Evolutionary conservation across 2,113 vertebrate species (phyloP).

Genomic region (Rafetus swinhoei): DNA sequence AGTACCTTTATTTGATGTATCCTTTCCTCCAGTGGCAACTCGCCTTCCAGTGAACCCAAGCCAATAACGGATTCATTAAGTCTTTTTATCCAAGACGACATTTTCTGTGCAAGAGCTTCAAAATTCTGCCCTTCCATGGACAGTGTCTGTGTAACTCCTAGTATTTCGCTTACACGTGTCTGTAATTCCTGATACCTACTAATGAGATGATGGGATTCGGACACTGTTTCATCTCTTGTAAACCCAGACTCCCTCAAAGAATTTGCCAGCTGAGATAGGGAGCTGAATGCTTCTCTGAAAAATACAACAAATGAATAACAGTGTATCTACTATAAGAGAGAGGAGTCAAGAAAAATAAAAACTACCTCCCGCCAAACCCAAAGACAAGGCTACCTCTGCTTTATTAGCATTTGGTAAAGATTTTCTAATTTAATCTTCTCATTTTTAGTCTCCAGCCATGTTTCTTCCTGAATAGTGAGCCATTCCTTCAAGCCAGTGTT

Average conservation of each 20-base stretch:
- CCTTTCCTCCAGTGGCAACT: constrained; percentile 66
- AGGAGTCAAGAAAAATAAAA: background rate
- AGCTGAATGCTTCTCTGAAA: constrained; percentile 76
- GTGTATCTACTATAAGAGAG: background rate
- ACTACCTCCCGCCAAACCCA: background rate
- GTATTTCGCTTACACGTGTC: constrained; percentile 44
- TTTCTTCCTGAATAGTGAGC: constrained; percentile 74
- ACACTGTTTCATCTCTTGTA: constrained; percentile 52
- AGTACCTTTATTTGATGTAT: constrained; percentile 78
- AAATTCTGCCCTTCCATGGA: constrained; percentile 55
- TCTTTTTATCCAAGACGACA: constrained; percentile 73
- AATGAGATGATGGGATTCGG: constrained; percentile 53
- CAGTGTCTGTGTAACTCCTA: constrained; percentile 47
- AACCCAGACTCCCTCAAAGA: constrained; percentile 73
- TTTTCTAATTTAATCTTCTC: constrained; percentile 56
- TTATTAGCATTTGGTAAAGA: constrained; percentile 54
- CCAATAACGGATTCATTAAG: constrained; percentile 72
- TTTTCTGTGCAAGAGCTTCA: constrained; percentile 68
- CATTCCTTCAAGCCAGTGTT: constrained; percentile 66
- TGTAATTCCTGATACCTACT: constrained; percentile 68
- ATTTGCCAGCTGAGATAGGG: constrained; percentile 63
- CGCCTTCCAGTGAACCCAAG: constrained; percentile 67
- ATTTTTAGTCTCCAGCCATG: constrained; percentile 57
- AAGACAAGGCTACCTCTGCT: constrained; percentile 71
- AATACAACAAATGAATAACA: constrained; percentile 23